These are phyloP conservation scores for Agelas oroides DNA, from an alignment of 37 sponge, comb jelly and placozoan species.

Conservation along the genomic window DNA sequence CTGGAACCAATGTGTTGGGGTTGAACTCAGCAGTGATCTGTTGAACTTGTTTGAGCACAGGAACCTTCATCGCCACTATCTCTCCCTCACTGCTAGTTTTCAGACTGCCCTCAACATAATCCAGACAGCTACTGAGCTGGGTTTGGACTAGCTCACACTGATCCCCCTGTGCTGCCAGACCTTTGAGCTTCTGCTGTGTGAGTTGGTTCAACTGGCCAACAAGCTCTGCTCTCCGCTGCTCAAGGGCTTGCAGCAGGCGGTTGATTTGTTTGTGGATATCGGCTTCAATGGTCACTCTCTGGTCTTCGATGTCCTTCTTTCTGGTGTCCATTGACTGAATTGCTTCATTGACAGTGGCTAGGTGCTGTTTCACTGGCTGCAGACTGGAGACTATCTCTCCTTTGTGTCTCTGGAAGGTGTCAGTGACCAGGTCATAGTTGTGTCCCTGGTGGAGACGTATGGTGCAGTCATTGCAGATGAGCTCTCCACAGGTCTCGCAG, in stretches of 20 bases:
- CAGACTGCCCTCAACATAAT: slow-evolving; percentile 24
- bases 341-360: background rate
- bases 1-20: background rate
- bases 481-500: slow-evolving; percentile 54
- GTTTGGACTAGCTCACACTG: slow-evolving; percentile 17
- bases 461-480: slow-evolving; percentile 47
- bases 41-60: background rate
- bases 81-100: slow-evolving; percentile 21
- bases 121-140: slow-evolving; percentile 35
- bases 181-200: slow-evolving; percentile 16
- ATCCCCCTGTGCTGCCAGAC: slow-evolving; percentile 31
- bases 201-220: background rate
- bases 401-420: slow-evolving; percentile 22
- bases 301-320: background rate
- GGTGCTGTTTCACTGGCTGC: slow-evolving; percentile 19
- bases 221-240: slow-evolving; percentile 24
- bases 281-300: background rate
- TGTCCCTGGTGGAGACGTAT: slow-evolving; percentile 24
- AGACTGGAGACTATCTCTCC: background rate
- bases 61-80: slow-evolving; percentile 20
- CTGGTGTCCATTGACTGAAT: background rate
- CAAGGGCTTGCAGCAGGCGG: background rate
- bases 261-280: slow-evolving; percentile 10
- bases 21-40: slow-evolving; percentile 16
- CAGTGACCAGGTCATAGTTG: slow-evolving; percentile 19